Evolutionary conservation across 2,888 invertebrate species (phyloP), one percentile per base, ranked within the genome.

Genomic region (Amiota minor): DNA sequence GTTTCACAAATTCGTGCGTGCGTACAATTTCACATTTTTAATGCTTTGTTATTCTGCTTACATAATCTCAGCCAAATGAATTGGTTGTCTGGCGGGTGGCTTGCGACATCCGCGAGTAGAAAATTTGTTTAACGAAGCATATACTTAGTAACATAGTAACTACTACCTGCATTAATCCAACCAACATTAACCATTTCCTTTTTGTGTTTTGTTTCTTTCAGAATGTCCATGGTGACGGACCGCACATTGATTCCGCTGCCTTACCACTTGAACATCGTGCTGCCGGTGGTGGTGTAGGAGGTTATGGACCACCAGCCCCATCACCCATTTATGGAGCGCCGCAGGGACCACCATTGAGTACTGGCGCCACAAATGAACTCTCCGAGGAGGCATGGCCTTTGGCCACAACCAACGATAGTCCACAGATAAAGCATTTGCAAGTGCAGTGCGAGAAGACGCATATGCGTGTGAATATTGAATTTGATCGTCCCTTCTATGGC

Each of bases 401-500:
- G 80, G 94, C 95, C 62, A 93, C 95, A 65, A 95, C 96, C 20
- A 90, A 90, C 72, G 97, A 97, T 88, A 96, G 96, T 90, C 97
- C 97, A 0, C 96, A 97, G 90, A 97, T 97, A 85, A 97, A 97
- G 90, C 96, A 96, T 87, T 91, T 97, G 77, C 96, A 97, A 91
- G 97, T 97, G 80, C 97, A 97, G 89, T 97, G 97, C 90, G 97
- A 97, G 90, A 97, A 97, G 90, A 97, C 97, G 67, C 96, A 97
- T 89, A 97, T 97, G 97, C 92, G 97, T 71, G 97, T 97, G 72
- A 97, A 97, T 90, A 96, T 98, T 85, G 97, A 97, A 89, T 98
- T 97, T 90, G 97, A 97, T 89, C 92, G 97, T 67, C 97, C 97
- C 14, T 97, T 97, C 91, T 97, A 97, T 89, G 97, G 97, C 47